Evolutionary conservation across 1,140 invertebrate species (phyloP), one percentile per base, ranked within the genome.

Genomic region (Drosophila willistoni): DNA sequence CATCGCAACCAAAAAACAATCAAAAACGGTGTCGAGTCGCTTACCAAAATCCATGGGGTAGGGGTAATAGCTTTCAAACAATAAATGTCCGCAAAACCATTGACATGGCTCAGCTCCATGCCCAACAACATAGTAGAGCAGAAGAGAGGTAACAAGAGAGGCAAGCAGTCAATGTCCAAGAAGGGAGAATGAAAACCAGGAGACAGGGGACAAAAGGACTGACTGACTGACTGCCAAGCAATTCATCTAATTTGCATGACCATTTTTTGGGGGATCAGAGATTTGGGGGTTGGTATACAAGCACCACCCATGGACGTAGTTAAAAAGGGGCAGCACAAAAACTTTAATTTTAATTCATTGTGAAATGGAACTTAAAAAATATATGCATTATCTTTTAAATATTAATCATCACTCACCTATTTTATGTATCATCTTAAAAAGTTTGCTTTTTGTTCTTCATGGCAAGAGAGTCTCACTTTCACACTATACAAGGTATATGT

Each of bases 51-150:
- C 56, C 29, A 34, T n/a, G 39, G 70, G 69, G 82, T 60, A 90
- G 79, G 90, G 87, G 90, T 91, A 91, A 91, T 91, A 91, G 90
- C 90, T 91, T 91, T 91, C 90, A 91, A 91, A 91, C 90, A 91
- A 91, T 91, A 91, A 91, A 91, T 91, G 90, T 91, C 90, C 90
- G 90, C 90, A 91, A 91, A 91, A 90, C 85, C 90, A 91, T 91
- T 91, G 90, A 91, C 90, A 91, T 90, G 83, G 90, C 85, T 51
- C 17, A 22, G 44, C 44, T 22, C 17, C 14, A 61, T 67, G 68
- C 68, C 70, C 56, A 13, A 13, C 4, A 39, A 29, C 29, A 29
- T 1, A 2, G 3, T 4, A 12, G 36, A 39, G 13, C 36, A 13
- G 10, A 39, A 12, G 36, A 2, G 12, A 13, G 36, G 12, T 13